Base-by-base conservation (phyloP, 2,113 vertebrate genomes). In the Candoia aspera region DNA sequence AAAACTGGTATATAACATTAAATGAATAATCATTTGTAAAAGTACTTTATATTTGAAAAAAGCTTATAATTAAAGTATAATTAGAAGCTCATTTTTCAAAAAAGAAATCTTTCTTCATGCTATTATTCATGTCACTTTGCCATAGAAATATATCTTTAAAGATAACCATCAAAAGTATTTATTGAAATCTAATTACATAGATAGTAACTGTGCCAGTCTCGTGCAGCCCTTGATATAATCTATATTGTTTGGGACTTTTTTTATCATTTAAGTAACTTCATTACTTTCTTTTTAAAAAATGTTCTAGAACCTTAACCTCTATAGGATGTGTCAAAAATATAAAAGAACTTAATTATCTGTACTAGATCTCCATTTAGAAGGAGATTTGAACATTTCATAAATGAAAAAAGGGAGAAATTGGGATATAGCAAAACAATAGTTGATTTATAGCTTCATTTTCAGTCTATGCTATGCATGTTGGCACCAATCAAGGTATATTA, bases 111-210 rank as follows among this genome's bases (percentile, higher is more conserved):
- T 95, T 96, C 96, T 79, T 42, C 92, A 92, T 87, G 79, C 89
- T 92, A 91, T 91, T 96, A 94, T 93, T 95, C 73, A 94, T 93
- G 95, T 53, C 94, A 97, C 96, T 97, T 96, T 91, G 95, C 93
- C 93, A 95, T 92, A 96, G 95, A 97, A 97, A 97, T 95, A 95
- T 95, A 95, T 89, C 94, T 93, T 96, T 97, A 94, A 89, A 96
- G 96, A 93, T 94, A 96, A 95, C 91, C 94, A 96, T 93, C 95
- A 96, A 97, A 96, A 96, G 93, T 96, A 93, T 95, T 97, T 96
- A 96, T 97, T 97, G 95, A 97, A 97, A 97, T 93, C 93, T 96
- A 97, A 96, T 96, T 95, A 95, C 92, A 95, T 59, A 93, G 91
- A 96, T 91, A 96, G 55, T 95, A 96, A 97, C 92, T 94, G 93